Conservation (phyloP, 2,797 vertebrate species). For the Argentina silus region DNA sequence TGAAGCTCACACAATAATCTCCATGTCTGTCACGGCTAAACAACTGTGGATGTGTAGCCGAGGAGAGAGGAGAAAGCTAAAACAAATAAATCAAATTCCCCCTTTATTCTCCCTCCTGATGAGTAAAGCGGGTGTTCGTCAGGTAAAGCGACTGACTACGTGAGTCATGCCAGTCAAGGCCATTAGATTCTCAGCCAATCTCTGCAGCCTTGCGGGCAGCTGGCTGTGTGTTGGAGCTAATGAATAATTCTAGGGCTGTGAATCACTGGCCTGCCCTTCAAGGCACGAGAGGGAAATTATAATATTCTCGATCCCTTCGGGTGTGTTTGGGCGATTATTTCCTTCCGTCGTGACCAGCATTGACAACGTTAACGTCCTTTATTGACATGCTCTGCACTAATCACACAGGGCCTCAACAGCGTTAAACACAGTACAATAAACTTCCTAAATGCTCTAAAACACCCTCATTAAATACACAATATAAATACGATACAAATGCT, state of each 20-base stretch:
- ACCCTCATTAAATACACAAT: too few relatives aligned
- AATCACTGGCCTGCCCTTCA: constrained; percentile 16
- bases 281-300: constrained; percentile 13
- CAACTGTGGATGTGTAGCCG: not conserved
- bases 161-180: constrained; percentile 54
- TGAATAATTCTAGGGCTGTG: constrained; percentile 48
- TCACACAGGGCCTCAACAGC: too few relatives aligned
- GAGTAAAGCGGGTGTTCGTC: constrained; percentile 45
- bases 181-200: constrained; percentile 49
- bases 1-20: too few relatives aligned
- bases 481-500: too few relatives aligned
- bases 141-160: constrained; percentile 50
- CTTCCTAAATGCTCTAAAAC: too few relatives aligned
- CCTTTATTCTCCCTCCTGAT: constrained; percentile 36
- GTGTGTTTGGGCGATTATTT: not conserved
- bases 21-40: too few relatives aligned
- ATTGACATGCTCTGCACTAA: too few relatives aligned
- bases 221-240: constrained; percentile 33
- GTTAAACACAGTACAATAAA: too few relatives aligned
- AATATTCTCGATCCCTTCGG: not conserved
- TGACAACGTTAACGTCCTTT: not conserved
- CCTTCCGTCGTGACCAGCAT: not conserved
- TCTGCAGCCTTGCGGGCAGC: constrained; percentile 45
- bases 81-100: constrained; percentile 52
- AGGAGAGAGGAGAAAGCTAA: constrained; percentile 2